A percentile compares a stretch with the other conserved stretches of the same genome.
These are phyloP conservation scores for Clarias pachynema DNA, from an alignment of 2,797 vertebrate species.

Conservation along the genomic window DNA sequence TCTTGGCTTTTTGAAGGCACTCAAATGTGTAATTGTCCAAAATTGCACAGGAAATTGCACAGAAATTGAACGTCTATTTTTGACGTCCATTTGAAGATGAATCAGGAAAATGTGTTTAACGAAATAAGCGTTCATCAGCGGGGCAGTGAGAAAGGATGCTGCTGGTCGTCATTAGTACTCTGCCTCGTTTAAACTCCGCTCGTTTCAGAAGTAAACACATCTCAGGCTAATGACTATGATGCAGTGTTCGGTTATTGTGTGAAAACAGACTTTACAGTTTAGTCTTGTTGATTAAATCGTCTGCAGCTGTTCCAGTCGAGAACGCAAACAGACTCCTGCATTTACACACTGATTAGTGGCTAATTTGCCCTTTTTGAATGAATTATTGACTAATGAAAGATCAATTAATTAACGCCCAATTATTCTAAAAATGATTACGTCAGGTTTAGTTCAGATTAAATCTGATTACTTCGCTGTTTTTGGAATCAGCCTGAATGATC, in stretches of 20 bases:
- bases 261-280: slow-evolving; percentile 2
- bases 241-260: background rate
- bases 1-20: background rate
- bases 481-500: background rate
- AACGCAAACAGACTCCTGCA: slow-evolving; percentile 10
- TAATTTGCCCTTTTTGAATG: slow-evolving; percentile 17
- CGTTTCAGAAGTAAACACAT: background rate
- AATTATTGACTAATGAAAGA: background rate
- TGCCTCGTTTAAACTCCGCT: background rate
- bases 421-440: background rate
- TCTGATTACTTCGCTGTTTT: background rate
- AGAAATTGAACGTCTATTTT: background rate
- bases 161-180: background rate
- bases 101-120: background rate
- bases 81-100: background rate
- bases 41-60: background rate
- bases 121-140: background rate
- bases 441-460: background rate
- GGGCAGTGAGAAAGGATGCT: background rate
- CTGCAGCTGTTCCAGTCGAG: slow-evolving; percentile 20
- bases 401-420: slow-evolving; percentile 2
- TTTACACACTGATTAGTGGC: slow-evolving; percentile 7
- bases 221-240: background rate
- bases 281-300: background rate
- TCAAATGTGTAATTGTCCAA: background rate